A percentile compares a stretch with the other conserved stretches of the same genome.
These are phyloP conservation scores for Gonatopus flavifemur DNA, from an alignment of 1,140 invertebrate genomes.

Conservation along the genomic window DNA sequence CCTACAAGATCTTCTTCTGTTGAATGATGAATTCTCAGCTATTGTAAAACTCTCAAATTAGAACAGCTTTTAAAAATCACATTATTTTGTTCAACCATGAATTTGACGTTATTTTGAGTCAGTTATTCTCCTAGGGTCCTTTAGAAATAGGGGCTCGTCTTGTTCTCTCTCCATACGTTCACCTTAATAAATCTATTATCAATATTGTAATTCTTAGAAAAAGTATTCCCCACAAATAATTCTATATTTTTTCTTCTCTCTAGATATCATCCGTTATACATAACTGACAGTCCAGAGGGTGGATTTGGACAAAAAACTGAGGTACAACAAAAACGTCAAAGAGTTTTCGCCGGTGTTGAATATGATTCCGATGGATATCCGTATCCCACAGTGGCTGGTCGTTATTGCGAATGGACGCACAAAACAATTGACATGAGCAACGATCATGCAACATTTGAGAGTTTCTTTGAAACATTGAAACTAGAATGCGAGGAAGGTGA, in stretches of 20 bases:
- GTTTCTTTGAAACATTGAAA: conserved; percentile 74
- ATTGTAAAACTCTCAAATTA: too few relatives aligned
- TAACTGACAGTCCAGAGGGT: conserved; percentile 82
- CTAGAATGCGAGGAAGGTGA: conserved; percentile 75
- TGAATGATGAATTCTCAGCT: too few relatives aligned
- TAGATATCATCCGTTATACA: conserved; percentile 92
- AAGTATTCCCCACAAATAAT: too few relatives aligned
- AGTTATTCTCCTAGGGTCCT: too few relatives aligned
- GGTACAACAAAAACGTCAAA: conserved; percentile 67
- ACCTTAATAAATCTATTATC: too few relatives aligned
- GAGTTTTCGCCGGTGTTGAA: conserved; percentile 78
- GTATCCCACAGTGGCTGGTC: conserved; percentile 74
- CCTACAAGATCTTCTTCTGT: too few relatives aligned
- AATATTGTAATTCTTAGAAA: too few relatives aligned
- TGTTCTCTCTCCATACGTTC: too few relatives aligned
- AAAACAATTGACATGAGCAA: conserved; percentile 69
- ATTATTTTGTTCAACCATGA: too few relatives aligned
- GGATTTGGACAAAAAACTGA: conserved; percentile 78
- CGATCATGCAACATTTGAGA: conserved; percentile 70
- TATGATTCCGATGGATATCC: conserved; percentile 75
- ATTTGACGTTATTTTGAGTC: too few relatives aligned
- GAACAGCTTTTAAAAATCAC: too few relatives aligned
- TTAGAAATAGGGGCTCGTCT: too few relatives aligned
- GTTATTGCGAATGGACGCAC: conserved; percentile 78
- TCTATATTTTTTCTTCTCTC: neutral